These are phyloP conservation scores for Apotomis turbidana DNA, from an alignment of 2,888 invertebrate genomes.

Conservation along the genomic window DNA sequence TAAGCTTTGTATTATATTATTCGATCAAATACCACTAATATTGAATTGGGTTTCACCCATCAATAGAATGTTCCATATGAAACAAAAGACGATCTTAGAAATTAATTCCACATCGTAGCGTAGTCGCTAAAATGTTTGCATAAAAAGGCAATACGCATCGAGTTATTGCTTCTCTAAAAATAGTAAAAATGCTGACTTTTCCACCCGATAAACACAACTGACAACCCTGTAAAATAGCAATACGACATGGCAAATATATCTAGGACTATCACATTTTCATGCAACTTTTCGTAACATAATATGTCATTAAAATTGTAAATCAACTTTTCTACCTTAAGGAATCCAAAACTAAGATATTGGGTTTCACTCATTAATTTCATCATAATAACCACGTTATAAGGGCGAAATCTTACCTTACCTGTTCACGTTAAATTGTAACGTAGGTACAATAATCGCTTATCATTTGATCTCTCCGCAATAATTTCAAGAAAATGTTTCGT, in stretches of 20 bases:
- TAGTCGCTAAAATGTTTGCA: constrained; percentile 14
- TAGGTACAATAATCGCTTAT: background rate
- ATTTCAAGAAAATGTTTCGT: background rate
- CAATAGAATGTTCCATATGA: background rate
- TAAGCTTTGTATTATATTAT: no score
- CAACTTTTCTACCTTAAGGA: constrained; percentile 2
- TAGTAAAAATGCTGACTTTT: constrained; percentile 2
- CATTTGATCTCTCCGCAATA: background rate
- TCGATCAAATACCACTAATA: no score
- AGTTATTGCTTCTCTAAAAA: constrained; percentile 27
- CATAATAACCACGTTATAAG: background rate
- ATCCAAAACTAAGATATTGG: background rate
- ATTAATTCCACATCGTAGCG: constrained; percentile 5
- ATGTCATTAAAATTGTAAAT: constrained; percentile 11
- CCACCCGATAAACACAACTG: background rate
- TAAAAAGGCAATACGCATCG: constrained; percentile 26
- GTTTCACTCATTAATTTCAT: background rate
- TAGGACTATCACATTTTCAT: constrained; percentile 1
- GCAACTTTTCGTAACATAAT: constrained; percentile 3
- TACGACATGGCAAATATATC: background rate
- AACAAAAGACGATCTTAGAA: background rate
- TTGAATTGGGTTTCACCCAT: no score
- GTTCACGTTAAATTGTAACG: background rate
- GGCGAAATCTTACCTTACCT: background rate
- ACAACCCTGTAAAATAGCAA: background rate